Evolutionary conservation across 2,888 invertebrate species (phyloP), one percentile per base, ranked within the genome.

Genomic region (Esperia sulphurella): DNA sequence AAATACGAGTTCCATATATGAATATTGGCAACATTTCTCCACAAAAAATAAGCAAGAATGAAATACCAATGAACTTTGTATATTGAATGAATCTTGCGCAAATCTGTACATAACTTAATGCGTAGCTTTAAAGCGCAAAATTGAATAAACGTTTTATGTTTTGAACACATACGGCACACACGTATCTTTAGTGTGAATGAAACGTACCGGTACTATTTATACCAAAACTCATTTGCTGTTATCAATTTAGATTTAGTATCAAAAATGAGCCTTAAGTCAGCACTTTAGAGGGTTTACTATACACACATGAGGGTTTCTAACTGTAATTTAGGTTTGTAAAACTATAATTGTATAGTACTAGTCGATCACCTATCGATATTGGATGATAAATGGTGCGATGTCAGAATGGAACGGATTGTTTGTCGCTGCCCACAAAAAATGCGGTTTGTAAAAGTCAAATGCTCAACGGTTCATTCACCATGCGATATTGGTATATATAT

Each of bases 281-380:
- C 1, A 13, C 10, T 14, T 12, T 8, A 14, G 21, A 21, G 21
- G 5, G 21, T 21, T 21, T 2, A 21, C 21, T 3, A 5, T 21
- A 21, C 21, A 21, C 2, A 21, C 21, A 21, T 33, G 33, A 33
- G n/a, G 33, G 9, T 3, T 33, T 6, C 33, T 9, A 33, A 33
- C 1, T 39, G 39, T 14, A 53, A 44, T 7, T 8, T 21, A 42
- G 12, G 6, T 12, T 1, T 1, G 48, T 53, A 53, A 41, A 38
- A 28, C 53, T 64, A 71, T 75, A 75, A 75, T 78, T 77, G 75
- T 71, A 68, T 65, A 59, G 60, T 57, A 68, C 70, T 68, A 74
- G 76, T 73, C 75, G 81, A 82, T 83, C 83, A 79, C 72, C 65
- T 61, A 71, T 79, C 73, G 83, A 81, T 81, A 77, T 63, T 58